Conservation (phyloP, 2,113 vertebrate species). For the Sakesphorus luctuosus region DNA sequence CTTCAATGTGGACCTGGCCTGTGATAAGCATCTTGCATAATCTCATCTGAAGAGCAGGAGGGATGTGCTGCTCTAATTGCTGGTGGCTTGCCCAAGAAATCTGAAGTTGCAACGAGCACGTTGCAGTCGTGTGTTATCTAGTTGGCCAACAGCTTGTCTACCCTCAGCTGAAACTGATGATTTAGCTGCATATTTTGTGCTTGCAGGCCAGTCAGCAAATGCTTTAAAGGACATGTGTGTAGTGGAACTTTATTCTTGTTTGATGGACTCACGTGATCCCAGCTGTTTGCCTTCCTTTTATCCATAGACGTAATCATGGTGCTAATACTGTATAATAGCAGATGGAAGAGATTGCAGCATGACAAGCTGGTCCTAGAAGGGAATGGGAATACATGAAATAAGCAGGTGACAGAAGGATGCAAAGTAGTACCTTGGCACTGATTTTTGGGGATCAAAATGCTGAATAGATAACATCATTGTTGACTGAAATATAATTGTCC, state of each 20-base stretch:
- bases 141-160: neutral
- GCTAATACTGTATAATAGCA: neutral
- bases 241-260: neutral
- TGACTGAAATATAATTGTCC: neutral
- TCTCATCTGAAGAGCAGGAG: neutral
- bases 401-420: neutral
- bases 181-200: neutral
- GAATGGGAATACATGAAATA: neutral
- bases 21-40: neutral
- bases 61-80: neutral
- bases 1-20: neutral
- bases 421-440: neutral
- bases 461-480: neutral
- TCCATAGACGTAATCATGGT: neutral
- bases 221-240: neutral
- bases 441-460: neutral
- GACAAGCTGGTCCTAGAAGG: neutral
- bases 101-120: fast-evolving
- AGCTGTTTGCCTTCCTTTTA: neutral
- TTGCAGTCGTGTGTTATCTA: neutral
- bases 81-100: neutral
- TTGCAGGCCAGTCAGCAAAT: neutral
- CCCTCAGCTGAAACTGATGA: neutral
- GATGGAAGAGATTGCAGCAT: neutral
- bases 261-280: neutral